These are phyloP conservation scores for Itoplectis maculator DNA, from an alignment of 2,888 invertebrate species.

Conservation along the genomic window DNA sequence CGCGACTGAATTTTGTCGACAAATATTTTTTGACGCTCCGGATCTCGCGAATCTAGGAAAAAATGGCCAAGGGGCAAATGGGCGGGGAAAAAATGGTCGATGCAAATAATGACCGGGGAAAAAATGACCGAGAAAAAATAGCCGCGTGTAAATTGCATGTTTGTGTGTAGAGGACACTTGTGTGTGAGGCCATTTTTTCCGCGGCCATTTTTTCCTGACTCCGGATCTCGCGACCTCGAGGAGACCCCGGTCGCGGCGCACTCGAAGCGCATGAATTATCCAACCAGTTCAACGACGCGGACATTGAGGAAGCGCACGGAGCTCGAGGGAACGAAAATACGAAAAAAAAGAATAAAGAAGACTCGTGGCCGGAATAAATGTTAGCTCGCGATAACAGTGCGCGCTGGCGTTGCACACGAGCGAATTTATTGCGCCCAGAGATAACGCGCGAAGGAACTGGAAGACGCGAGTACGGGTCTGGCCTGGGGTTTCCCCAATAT, in stretches of 20 bases:
- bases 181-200: not conserved
- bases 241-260: not conserved
- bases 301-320: conserved; percentile 29
- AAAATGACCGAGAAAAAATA: no score
- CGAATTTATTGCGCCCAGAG: conserved; percentile 9
- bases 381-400: not conserved
- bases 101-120: no score
- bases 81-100: no score
- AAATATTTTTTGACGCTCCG: no score
- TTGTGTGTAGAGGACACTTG: no score
- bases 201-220: not conserved
- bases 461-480: conserved; percentile 5
- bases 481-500: conserved; percentile 29
- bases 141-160: no score
- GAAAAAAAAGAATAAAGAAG: not conserved
- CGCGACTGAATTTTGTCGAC: not conserved
- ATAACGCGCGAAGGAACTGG: conserved; percentile 19
- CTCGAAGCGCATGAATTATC: not conserved
- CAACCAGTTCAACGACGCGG: conserved; percentile 1
- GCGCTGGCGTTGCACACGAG: not conserved
- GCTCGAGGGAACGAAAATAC: not conserved
- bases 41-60: no score
- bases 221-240: not conserved
- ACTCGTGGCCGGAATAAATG: not conserved
- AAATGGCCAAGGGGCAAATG: no score